These are phyloP conservation scores for Zalophus californianus DNA, from an alignment of 2,797 vertebrate species.

Conservation along the genomic window DNA sequence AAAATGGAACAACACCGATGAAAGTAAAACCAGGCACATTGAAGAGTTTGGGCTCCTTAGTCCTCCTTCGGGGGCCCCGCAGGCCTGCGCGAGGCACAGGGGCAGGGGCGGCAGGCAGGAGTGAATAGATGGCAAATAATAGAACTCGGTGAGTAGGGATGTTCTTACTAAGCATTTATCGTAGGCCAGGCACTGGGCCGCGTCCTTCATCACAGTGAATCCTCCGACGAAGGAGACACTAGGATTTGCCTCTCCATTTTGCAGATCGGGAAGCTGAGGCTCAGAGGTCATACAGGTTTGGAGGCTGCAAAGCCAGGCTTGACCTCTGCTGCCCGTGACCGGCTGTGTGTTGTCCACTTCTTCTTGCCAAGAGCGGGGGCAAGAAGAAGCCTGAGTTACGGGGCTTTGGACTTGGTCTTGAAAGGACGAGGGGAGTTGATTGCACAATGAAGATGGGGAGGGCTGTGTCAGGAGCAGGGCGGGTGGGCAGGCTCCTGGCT, in stretches of 20 bases:
- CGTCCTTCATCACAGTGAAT: accelerated
- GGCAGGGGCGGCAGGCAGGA: neutral
- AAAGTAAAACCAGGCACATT: accelerated
- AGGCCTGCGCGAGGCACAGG: accelerated
- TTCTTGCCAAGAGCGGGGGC: accelerated
- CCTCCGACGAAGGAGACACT: accelerated
- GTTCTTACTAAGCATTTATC: neutral
- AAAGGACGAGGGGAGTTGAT: neutral
- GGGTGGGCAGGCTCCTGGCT: neutral
- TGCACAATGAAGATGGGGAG: neutral
- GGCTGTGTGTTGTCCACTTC: accelerated
- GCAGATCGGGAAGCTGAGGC: neutral
- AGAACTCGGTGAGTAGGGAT: accelerated
- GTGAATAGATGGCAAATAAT: too few relatives aligned
- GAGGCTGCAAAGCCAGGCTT: neutral
- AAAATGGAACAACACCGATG: neutral
- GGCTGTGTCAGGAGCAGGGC: neutral
- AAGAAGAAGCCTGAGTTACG: neutral
- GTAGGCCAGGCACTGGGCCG: neutral
- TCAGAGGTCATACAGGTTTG: neutral
- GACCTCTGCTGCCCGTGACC: accelerated
- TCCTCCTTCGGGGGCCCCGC: neutral
- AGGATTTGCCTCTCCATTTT: neutral
- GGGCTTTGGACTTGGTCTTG: neutral
- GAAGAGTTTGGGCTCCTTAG: too few relatives aligned